These are phyloP conservation scores for Procambarus virginalis DNA, from an alignment of 1,140 invertebrate genomes.

Conservation along the genomic window DNA sequence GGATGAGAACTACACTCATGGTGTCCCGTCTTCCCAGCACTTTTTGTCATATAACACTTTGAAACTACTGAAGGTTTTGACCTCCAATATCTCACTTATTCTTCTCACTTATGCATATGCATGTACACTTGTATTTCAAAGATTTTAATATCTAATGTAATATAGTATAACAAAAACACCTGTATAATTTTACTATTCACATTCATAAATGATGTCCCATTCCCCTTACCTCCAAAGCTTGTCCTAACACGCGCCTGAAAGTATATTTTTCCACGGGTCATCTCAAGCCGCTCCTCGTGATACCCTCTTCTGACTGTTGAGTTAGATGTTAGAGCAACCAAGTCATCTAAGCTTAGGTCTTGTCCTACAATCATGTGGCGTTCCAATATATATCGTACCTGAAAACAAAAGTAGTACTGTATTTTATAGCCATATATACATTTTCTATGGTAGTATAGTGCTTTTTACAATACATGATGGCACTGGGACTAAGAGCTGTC, in stretches of 20 bases:
- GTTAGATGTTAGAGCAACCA: conserved; percentile 74
- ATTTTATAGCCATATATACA: too few species aligned
- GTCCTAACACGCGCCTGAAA: conserved; percentile 39
- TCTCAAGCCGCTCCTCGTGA: conserved; percentile 32
- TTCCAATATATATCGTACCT: conserved; percentile 79
- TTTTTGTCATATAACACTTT: not conserved
- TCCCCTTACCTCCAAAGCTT: conserved; percentile 29
- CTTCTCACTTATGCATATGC: not conserved
- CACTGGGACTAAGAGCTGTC: too few species aligned
- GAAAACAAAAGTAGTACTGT: not conserved
- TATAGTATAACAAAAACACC: too few species aligned
- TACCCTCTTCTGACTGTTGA: conserved; percentile 5
- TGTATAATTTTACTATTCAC: too few species aligned
- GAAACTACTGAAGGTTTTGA: not conserved
- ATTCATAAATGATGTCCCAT: not conserved
- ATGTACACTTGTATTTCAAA: too few species aligned
- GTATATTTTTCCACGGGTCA: conserved; percentile 61
- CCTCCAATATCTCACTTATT: not conserved
- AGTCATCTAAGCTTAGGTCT: conserved; percentile 84
- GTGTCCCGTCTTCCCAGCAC: not conserved
- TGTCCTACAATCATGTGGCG: conserved; percentile 85
- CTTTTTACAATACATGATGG: too few species aligned
- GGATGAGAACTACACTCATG: not conserved
- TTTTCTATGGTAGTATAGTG: too few species aligned
- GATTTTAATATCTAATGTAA: too few species aligned